Evolutionary conservation across 2,113 vertebrate genomes (phyloP).

Genomic region (Danio rerio): DNA sequence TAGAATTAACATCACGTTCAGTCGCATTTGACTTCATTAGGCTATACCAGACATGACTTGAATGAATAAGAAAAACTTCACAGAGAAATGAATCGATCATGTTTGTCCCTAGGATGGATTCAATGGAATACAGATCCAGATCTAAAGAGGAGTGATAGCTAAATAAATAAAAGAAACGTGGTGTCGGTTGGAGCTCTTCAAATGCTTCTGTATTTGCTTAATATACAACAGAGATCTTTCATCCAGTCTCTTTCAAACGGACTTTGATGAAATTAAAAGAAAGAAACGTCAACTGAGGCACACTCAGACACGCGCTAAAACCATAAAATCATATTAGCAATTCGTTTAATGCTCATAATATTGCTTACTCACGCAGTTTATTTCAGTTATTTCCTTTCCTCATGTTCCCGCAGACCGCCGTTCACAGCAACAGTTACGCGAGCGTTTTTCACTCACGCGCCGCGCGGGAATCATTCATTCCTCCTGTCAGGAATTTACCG

Average conservation of each 20-base stretch:
- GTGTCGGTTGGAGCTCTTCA: background rate
- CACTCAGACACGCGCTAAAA: background rate
- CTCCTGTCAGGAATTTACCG: slow-evolving; percentile 33
- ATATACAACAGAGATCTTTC: background rate
- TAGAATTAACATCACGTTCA: background rate
- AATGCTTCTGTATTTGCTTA: background rate
- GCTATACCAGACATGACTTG: background rate
- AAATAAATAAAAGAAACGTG: background rate
- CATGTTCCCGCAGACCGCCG: background rate
- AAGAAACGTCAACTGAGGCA: background rate
- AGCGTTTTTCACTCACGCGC: slow-evolving; percentile 27
- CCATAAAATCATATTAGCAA: background rate
- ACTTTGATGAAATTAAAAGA: background rate
- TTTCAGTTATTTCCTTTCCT: slow-evolving; percentile 26
- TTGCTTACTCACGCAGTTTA: slow-evolving; percentile 22
- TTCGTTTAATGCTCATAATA: background rate
- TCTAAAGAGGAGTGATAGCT: background rate
- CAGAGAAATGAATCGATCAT: background rate
- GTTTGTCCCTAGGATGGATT: no score
- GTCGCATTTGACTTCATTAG: slow-evolving; percentile 8
- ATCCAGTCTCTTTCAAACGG: background rate
- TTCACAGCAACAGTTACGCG: slow-evolving; percentile 44
- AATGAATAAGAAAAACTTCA: background rate
- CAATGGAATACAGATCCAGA: background rate
- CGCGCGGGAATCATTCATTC: slow-evolving; percentile 24